These are phyloP conservation scores for Varanus komodoensis DNA, from an alignment of 2,113 vertebrate species.

Conservation along the genomic window DNA sequence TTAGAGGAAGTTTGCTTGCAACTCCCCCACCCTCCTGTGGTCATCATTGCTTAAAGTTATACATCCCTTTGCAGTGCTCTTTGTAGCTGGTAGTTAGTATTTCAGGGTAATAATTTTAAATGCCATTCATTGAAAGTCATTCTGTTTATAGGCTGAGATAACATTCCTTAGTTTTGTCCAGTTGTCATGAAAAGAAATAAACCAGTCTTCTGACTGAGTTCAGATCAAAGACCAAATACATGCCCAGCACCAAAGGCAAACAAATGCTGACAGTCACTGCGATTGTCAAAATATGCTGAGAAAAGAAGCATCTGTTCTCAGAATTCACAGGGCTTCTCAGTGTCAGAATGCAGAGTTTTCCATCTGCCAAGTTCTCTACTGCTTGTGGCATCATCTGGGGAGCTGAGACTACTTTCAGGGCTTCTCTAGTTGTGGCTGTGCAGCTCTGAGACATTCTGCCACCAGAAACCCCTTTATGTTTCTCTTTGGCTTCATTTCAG, in stretches of 20 bases:
- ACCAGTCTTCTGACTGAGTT: background rate
- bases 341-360: background rate
- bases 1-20: conserved; percentile 75
- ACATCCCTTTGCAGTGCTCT: conserved; percentile 27
- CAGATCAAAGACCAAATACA: background rate
- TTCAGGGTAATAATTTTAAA: background rate
- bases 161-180: background rate
- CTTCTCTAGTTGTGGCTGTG: background rate
- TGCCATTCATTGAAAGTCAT: background rate
- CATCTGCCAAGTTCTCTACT: background rate
- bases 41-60: conserved; percentile 60
- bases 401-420: background rate
- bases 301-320: background rate
- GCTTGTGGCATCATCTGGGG: background rate
- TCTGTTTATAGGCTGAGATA: background rate
- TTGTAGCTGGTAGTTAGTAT: conserved; percentile 21
- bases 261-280: background rate
- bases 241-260: background rate
- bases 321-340: background rate
- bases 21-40: conserved; percentile 54
- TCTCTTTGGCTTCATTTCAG: background rate
- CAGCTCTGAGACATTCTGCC: background rate
- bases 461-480: background rate
- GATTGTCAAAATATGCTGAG: background rate
- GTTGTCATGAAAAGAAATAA: background rate